Evolutionary conservation across 2,797 vertebrate genomes (phyloP).

Genomic region (Periparus ater): DNA sequence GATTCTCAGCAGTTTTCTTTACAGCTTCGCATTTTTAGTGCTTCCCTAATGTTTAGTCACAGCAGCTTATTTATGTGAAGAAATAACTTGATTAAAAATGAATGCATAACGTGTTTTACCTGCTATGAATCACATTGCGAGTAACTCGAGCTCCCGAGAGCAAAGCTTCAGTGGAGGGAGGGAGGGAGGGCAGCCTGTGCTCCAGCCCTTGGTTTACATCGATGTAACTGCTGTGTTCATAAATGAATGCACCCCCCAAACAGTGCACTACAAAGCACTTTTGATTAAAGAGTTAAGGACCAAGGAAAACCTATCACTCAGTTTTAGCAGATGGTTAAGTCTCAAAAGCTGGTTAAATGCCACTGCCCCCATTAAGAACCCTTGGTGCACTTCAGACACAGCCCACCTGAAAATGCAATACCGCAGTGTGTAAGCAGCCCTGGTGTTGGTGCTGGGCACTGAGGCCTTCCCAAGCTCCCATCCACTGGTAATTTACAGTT

Average conservation of each 20-base stretch:
- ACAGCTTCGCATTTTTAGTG: constrained; percentile 53
- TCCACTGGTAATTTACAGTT: neutral
- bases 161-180: neutral
- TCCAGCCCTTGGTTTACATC: neutral
- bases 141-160: neutral
- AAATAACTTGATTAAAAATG: constrained; percentile 70
- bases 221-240: neutral
- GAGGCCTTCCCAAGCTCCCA: neutral
- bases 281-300: constrained; percentile 30
- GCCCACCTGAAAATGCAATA: neutral
- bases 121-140: constrained; percentile 45
- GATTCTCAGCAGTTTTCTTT: constrained; percentile 58
- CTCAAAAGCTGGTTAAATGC: constrained; percentile 20
- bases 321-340: constrained; percentile 6
- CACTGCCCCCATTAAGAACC: neutral
- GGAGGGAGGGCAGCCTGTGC: neutral
- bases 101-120: constrained; percentile 53
- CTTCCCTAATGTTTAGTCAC: constrained; percentile 55
- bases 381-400: neutral
- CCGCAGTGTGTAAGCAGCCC: neutral
- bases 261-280: neutral
- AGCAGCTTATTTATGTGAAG: constrained; percentile 59
- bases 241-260: neutral
- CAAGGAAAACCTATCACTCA: neutral
- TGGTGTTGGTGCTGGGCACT: neutral